Evolutionary conservation across 2,888 invertebrate species (phyloP).

Genomic region (Phaedon cochleariae): DNA sequence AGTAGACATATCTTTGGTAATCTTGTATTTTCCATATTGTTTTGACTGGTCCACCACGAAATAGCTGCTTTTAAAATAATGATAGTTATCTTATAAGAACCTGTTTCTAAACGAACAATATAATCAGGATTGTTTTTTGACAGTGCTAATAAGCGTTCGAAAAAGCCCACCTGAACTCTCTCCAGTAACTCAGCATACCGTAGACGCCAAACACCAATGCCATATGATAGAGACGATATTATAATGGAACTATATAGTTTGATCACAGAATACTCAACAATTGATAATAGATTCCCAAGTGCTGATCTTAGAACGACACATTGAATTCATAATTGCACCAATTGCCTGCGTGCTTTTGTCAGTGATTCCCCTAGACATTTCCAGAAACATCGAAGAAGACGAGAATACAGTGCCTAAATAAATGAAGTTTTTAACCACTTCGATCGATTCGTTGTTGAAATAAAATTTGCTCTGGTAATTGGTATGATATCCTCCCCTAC

Average conservation of each 20-base stretch:
- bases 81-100: not conserved
- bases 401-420: too few species aligned
- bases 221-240: slow-evolving; percentile 6
- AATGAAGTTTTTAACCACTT: not conserved
- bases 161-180: slow-evolving; percentile 8
- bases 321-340: not conserved
- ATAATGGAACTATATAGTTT: slow-evolving; percentile 3
- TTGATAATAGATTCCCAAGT: not conserved
- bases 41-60: not conserved
- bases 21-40: not conserved
- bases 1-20: not conserved
- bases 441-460: not conserved
- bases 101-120: not conserved
- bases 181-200: slow-evolving; percentile 6
- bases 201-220: too few species aligned
- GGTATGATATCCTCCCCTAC: not conserved
- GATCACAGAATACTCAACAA: too few species aligned
- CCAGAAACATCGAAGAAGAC: slow-evolving; percentile 7
- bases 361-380: not conserved
- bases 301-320: not conserved
- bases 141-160: not conserved
- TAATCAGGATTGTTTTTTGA: slow-evolving; percentile 3
- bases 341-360: not conserved
- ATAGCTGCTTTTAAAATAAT: slow-evolving; percentile 1
- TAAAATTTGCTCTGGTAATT: not conserved